These are phyloP conservation scores for Druceiella hillmani DNA, from an alignment of 2,888 invertebrate species.

Conservation along the genomic window DNA sequence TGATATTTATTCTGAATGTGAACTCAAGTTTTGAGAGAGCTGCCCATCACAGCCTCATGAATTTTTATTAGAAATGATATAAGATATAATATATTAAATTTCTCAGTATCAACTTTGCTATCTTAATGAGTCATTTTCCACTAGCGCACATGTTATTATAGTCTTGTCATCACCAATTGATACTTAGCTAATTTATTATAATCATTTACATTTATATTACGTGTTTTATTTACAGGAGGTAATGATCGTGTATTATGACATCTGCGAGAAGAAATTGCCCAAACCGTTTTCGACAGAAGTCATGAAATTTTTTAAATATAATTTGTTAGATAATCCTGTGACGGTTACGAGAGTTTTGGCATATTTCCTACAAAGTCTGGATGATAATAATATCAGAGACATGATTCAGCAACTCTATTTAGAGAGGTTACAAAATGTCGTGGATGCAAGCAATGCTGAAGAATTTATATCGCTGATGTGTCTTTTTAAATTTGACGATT, in stretches of 20 bases:
- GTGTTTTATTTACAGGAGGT: slow-evolving; percentile 34
- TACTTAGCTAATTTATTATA: slow-evolving; percentile 3
- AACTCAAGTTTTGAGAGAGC: no score
- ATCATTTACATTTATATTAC: slow-evolving; percentile 4
- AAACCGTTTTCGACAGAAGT: slow-evolving; percentile 33
- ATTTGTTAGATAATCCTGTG: slow-evolving; percentile 42
- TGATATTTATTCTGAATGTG: no score
- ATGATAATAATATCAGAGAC: slow-evolving; percentile 28
- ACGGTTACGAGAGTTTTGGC: slow-evolving; percentile 35
- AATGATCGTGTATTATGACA: slow-evolving; percentile 33
- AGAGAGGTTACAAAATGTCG: slow-evolving; percentile 35
- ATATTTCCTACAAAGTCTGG: slow-evolving; percentile 32
- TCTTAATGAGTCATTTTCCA: no score
- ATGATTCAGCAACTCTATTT: slow-evolving; percentile 37
- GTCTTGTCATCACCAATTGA: slow-evolving; percentile 8
- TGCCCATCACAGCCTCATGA: no score
- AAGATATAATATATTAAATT: no score
- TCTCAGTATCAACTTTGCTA: no score
- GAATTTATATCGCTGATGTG: slow-evolving; percentile 38
- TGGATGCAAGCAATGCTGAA: slow-evolving; percentile 34
- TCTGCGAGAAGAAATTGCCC: slow-evolving; percentile 32
- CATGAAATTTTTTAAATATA: slow-evolving; percentile 39
- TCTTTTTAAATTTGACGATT: slow-evolving; percentile 35
- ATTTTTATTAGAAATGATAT: no score
- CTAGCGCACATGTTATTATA: no score